A percentile compares a stretch with the other conserved stretches of the same genome.
Evolutionary conservation across 2,797 vertebrate genomes (phyloP).

Genomic region (Botia almorhae): DNA sequence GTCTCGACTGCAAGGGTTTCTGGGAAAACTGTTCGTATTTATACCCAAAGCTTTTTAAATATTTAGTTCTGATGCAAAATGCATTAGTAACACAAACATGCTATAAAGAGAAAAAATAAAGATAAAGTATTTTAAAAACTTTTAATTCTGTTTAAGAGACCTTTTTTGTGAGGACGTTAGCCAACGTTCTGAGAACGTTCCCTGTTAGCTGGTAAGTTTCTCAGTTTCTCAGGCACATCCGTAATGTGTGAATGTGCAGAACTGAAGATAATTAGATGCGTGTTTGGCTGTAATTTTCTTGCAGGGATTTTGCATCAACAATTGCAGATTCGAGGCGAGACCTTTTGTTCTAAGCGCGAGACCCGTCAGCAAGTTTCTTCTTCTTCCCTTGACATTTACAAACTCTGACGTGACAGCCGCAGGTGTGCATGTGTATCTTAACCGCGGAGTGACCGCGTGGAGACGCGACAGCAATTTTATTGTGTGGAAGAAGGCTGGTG

Average conservation of each 20-base stretch:
- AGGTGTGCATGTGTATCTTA: neutral
- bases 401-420: neutral
- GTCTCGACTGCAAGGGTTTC: neutral
- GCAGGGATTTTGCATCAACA: neutral
- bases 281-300: constrained; percentile 6
- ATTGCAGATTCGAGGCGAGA: constrained; percentile 8
- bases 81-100: too few relatives aligned
- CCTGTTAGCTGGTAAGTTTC: too few relatives aligned
- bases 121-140: too few relatives aligned
- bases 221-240: neutral
- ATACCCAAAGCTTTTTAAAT: neutral
- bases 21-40: neutral
- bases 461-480: constrained; percentile 42
- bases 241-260: neutral
- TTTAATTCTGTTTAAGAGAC: too few relatives aligned
- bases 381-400: constrained; percentile 54
- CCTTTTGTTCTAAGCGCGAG: neutral
- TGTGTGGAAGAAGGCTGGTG: constrained; percentile 3
- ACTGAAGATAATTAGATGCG: neutral
- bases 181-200: too few relatives aligned
- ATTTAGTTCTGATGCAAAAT: too few relatives aligned
- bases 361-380: neutral
- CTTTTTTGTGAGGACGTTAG: too few relatives aligned
- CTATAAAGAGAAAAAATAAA: too few relatives aligned
- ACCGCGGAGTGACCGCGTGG: neutral